Base-by-base conservation (phyloP, 1,140 invertebrate genomes). In the Bombus huntii region DNA sequence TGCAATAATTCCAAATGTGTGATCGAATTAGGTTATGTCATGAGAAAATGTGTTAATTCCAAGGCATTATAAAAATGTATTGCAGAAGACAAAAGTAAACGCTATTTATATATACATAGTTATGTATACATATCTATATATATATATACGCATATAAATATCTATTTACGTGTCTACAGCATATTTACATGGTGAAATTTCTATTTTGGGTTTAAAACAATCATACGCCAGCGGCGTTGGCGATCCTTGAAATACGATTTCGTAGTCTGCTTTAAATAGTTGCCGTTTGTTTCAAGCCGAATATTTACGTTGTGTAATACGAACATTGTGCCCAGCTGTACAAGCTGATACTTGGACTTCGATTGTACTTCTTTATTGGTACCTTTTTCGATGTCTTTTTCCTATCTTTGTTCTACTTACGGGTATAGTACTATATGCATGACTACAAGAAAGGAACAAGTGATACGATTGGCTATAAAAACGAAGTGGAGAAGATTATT, bases 191-290 rank as follows among this genome's bases (percentile, higher is more conserved):
- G 4, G 6, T 28, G 25, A 31, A 66, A 39, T 25, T 31, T 66
- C 76, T 53, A 81, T 71, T 81, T 81, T 71, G 28, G 34, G 28
- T 8, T 71, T 25, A 42, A 57, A 57, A 53, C 13, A 77, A 70
- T 81, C 13, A 31, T 3, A 71, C 25, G 25, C 13, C 34, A 57
- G 34, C 8, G 25, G 0, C 12, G 31, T 12, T 37, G 4, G 13
- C 18, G 68, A 81, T n/a, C 47, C 25, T 57, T 42, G 79, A 72
- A 72, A 42, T 22, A 59, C 28, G 37, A 44, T 59, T 81, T 81
- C 68, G 47, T 22, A 57, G 68, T n/a, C 47, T 15, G 68, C 47
- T 81, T 81, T 72, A 81, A 81, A 81, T 81, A 81, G 53, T 72
- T 18, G 6, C 47, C n/a, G 25, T 37, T 80, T 68, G 39, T 79